phyloP scores from a whole-genome alignment of 2,888 invertebrate genomes.

The Melinopterus prodromus region DNA sequence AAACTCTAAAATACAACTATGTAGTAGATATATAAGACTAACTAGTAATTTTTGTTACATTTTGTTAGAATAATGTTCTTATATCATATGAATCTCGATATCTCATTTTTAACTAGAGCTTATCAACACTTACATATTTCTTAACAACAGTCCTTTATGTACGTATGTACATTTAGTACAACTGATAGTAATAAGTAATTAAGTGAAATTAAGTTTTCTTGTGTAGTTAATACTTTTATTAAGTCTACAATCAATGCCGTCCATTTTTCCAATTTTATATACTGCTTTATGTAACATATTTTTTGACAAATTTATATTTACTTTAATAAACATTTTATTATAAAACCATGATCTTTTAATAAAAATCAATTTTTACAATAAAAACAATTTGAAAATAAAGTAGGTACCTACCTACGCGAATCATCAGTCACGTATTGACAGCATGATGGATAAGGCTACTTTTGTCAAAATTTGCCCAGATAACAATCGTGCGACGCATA shows the following conservation, averaged over 20 bases:
- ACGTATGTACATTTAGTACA: background rate
- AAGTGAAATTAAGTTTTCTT: background rate
- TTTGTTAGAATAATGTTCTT: background rate
- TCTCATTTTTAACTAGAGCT: background rate
- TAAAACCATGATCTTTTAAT: background rate
- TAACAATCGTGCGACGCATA: too few relatives aligned
- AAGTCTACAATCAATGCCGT: conserved; percentile 33
- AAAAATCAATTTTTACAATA: too few relatives aligned
- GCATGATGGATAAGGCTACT: too few relatives aligned
- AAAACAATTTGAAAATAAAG: too few relatives aligned
- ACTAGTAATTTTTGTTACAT: background rate
- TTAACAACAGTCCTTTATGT: background rate
- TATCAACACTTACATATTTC: background rate
- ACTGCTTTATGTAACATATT: conserved; percentile 4
- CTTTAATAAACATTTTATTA: conserved; percentile 16
- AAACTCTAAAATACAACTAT: background rate
- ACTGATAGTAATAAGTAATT: too few relatives aligned
- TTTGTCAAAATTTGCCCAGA: too few relatives aligned
- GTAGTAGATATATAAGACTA: background rate
- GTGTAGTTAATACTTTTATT: background rate
- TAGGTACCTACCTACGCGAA: too few relatives aligned
- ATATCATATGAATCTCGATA: conserved; percentile 7
- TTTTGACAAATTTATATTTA: conserved; percentile 6
- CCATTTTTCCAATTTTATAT: conserved; percentile 42
- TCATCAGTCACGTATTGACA: too few relatives aligned